These are phyloP conservation scores for Orthonevra nobilis DNA, from an alignment of 2,888 invertebrate species.

Conservation along the genomic window DNA sequence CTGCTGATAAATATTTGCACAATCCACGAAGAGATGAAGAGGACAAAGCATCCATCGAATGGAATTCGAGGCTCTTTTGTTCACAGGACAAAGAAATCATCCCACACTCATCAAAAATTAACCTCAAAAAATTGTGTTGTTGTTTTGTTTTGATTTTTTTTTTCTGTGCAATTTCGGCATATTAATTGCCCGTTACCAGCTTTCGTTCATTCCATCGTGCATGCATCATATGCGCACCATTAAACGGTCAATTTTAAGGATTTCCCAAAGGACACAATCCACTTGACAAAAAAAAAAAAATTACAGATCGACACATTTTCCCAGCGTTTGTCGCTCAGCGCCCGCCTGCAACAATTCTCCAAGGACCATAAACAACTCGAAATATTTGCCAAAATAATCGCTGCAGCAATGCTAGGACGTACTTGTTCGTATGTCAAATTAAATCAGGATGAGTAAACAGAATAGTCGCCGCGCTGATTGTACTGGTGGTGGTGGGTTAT, in stretches of 20 bases:
- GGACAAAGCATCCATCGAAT: neutral
- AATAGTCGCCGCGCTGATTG: no score
- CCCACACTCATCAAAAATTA: slow-evolving; percentile 43
- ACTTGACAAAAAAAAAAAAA: slow-evolving; percentile 57
- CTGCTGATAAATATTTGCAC: slow-evolving; percentile 56
- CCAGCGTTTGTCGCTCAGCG: slow-evolving; percentile 29
- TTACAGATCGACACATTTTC: slow-evolving; percentile 35
- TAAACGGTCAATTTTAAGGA: slow-evolving; percentile 79
- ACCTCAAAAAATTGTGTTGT: no score
- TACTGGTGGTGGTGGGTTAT: slow-evolving; percentile 31
- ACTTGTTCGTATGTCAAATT: slow-evolving; percentile 74
- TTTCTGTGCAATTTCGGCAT: slow-evolving; percentile 2
- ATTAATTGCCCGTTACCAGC: slow-evolving; percentile 44
- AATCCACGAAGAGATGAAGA: neutral
- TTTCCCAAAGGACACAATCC: slow-evolving; percentile 55
- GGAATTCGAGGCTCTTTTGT: slow-evolving; percentile 21
- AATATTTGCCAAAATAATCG: slow-evolving; percentile 49
- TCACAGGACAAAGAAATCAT: slow-evolving; percentile 25
- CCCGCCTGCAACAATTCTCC: slow-evolving; percentile 77
- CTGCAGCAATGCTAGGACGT: slow-evolving; percentile 11
- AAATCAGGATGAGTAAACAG: slow-evolving; percentile 78
- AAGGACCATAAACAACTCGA: slow-evolving; percentile 73
- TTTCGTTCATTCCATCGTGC: slow-evolving; percentile 9
- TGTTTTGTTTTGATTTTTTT: slow-evolving; percentile 1
- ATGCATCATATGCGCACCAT: slow-evolving; percentile 71